phyloP scores from a whole-genome alignment of 2,797 vertebrate genomes.

The Esox lucius region DNA sequence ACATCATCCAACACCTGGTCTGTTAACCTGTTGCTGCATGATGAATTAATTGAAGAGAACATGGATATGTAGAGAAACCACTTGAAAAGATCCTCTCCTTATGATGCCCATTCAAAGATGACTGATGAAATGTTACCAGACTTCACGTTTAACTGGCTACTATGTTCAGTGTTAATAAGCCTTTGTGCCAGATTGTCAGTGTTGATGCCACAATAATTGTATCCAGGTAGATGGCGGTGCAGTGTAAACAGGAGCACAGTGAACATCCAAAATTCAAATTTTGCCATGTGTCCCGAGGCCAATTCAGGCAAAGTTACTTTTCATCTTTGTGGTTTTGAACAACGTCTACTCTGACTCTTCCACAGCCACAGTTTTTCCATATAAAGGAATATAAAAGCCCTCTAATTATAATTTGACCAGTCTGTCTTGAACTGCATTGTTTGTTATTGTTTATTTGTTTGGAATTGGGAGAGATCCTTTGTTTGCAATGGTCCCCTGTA shows the following conservation, averaged over 20 bases:
- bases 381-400: background rate
- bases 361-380: background rate
- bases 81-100: constrained; percentile 31
- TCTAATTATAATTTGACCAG: constrained; percentile 10
- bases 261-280: background rate
- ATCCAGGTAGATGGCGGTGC: constrained; percentile 18
- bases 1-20: constrained; percentile 15
- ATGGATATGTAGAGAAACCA: constrained; percentile 31
- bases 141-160: constrained; percentile 48
- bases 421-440: constrained; percentile 39
- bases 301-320: constrained; percentile 24
- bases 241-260: constrained; percentile 58
- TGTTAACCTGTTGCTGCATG: constrained; percentile 10
- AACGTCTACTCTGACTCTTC: background rate
- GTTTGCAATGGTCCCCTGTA: constrained; percentile 23
- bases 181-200: constrained; percentile 27
- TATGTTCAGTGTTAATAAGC: constrained; percentile 28
- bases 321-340: constrained; percentile 6
- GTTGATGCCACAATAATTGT: background rate
- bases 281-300: constrained; percentile 6
- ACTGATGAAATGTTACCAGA: background rate
- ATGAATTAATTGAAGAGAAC: background rate
- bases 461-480: constrained; percentile 23
- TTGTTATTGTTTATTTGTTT: constrained; percentile 16
- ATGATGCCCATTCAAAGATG: background rate